Base-by-base conservation (phyloP, 1,140 invertebrate species). In the Brachionus asplanchnoidis region DNA sequence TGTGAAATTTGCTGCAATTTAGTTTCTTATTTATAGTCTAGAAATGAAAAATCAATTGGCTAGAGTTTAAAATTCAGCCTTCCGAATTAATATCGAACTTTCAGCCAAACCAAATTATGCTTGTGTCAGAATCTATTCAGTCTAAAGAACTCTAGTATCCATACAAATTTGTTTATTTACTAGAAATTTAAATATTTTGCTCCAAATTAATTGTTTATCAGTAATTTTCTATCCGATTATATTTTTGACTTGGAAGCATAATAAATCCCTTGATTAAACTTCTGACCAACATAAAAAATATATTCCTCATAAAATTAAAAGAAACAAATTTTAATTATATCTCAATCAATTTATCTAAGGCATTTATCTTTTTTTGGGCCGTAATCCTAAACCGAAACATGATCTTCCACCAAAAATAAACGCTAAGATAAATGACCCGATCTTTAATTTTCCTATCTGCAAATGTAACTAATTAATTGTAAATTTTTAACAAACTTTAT, bases 91-190 rank as follows among this genome's bases (percentile, higher is more conserved):
- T 20, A 60, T 60, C 53, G 53, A 60, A 60, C 53, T 60, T 60
- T 26, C 3, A 17, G 20, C 23, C 53, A 32, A 26, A 3, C 66
- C n/a, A 68, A 68, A 68, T 68, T 68, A 68, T 68, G 66, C 26
- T 23, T 32, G 26, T 32, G 26, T 68, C 36, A 68, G 12, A 68
- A 68, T 68, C 20, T 23, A 68, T 32, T 68, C 66, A n/a, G 26
- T 40, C n/a, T 68, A 14, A 14, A 14, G 9, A 68, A 68, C 26
- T 32, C 28, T 46, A 46, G 44, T 32, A 68, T 32, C 66, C 26
- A 68, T 40, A 32, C 66, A 68, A 68, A 68, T 40, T 68, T 68
- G 66, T 68, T 68, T 68, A 68, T 68, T 68, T 68, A 68, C 23
- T 68, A 60, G 23, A 60, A 60, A 6, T n/a, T 68, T 68, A 32